Base-by-base conservation (phyloP, 2,888 invertebrate species). In the Ecdyonurus torrentis region DNA sequence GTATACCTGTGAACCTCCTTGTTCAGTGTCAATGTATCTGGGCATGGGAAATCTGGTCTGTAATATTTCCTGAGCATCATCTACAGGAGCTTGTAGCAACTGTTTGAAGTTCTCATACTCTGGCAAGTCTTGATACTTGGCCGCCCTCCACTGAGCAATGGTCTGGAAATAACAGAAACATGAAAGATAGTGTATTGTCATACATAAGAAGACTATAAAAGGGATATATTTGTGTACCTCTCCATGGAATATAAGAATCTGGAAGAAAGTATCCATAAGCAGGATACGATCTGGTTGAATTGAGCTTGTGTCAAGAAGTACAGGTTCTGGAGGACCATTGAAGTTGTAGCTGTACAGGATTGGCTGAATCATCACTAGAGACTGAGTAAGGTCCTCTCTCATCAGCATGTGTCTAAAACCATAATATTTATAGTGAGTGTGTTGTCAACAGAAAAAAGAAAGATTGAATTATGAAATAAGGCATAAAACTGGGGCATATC, bases 191-290 rank as follows among this genome's bases (percentile, higher is more conserved):
- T n/a, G n/a, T n/a, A n/a, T n/a, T n/a, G n/a, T n/a, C n/a, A n/a
- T n/a, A n/a, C n/a, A n/a, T n/a, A n/a, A n/a, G n/a, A n/a, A n/a
- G n/a, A n/a, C n/a, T n/a, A n/a, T n/a, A n/a, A n/a, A n/a, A n/a
- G n/a, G n/a, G n/a, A n/a, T n/a, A n/a, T n/a, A n/a, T n/a, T n/a
- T n/a, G n/a, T n/a, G n/a, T 74, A 91, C 92, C 84, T 97, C 97
- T 74, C 99, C 99, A 72, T 97, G 97, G 77, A 97, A 99, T 71
- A 99, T 99, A 63, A 99, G 85, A 72, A 99, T 95, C 78, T 99
- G 99, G 85, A 99, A 99, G 81, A 99, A 99, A 0, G 99, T 98
- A 77, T 99, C 99, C 97, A 99, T 97, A 63, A 99, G 83, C 58
- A 99, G 81, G 71, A 99, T 99, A 65, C 95, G 82, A 75, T 99